Base-by-base conservation (phyloP, 2,797 vertebrate genomes). In the Synaphobranchus kaupii region DNA sequence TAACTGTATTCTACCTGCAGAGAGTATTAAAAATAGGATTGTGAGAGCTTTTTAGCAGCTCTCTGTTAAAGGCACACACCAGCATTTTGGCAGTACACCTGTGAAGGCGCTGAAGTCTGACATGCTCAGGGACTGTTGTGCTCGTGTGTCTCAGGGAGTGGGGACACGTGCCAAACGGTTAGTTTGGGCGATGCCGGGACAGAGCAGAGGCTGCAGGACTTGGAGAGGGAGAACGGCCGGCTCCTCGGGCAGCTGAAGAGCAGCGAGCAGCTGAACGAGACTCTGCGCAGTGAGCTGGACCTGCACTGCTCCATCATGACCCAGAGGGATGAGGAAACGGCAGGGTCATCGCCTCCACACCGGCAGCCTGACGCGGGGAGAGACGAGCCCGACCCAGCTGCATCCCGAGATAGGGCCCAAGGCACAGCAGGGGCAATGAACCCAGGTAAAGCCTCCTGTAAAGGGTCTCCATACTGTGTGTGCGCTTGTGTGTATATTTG, bases 271-370 rank as follows among this genome's bases (percentile, higher is more conserved):
- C 93, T 97, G 15, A 96, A 95, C 58, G 44, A 89, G 73, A 95
- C 91, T 31, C 93, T 96, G 87, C 94, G 93, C 83, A 94, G 91
- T 50, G 96, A 97, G 87, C 93, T 97, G 78, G 93, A 96, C 88
- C 94, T 97, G 87, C 95, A 96, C 28, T 92, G 93, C 47, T 96
- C 95, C 2, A 92, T 97, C 66, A 94, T 96, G 92, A 92, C 90
- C 87, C 89, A 86, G n/a, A 76, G 25, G 0, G 89, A 88, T 17
- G 6, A 87, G 17, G 4, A 80, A 20, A 76, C 86, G 4, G 50
- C 63, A 44, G 34, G 48, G 31, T 0, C 68, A 17, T 15, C 68
- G 10, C 31, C 68, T 71, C 28, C 60, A 0, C 9, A 4, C 63
- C 63, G 0, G 84, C 31, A 84, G 84, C 10, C 2, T 44, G 90